Base-by-base conservation (phyloP, 2,113 vertebrate species). In the Lethenteron reissneri region DNA sequence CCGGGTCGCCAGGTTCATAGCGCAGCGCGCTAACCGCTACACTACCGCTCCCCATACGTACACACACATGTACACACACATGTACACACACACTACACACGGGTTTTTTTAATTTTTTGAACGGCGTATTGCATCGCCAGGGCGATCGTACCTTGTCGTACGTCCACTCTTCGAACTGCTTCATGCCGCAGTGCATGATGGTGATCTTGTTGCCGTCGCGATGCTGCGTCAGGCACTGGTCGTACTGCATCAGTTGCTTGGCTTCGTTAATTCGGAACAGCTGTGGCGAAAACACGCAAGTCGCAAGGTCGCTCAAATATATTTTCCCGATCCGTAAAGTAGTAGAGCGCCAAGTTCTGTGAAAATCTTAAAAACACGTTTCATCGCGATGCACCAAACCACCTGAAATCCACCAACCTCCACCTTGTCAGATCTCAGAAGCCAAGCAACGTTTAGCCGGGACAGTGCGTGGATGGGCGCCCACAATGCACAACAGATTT, bases 261-360 rank as follows among this genome's bases (percentile, higher is more conserved):
- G 87, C 94, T 78, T 97, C 88, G 11, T 99, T 99, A 76, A 99
- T 89, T 76, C 94, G 84, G 80, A 99, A 99, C 76, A 99, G 83
- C 94, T 99, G 74, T 71, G 15, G 64, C 9, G 11, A 9, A 41
- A 41, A 41, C 41, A 41, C 41, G 41, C 41, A 41, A 41, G 41
- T 41, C 41, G 41, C 41, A 41, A 41, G 41, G 41, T 41, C 41
- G 41, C 41, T 41, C 41, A 41, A 41, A 41, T 7, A 41, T 5
- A 41, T 41, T 41, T 41, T 41, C 41, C 41, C 41, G 6, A 41
- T 41, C 41, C 41, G 41, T 41, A 41, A 7, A 41, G 41, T 41
- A 41, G 41, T 7, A 41, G 41, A 41, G 41, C 41, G 41, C 41
- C 41, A 41, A 41, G 41, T 41, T 41, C 41, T 5, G 41, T 41